Conservation (phyloP, 2,797 vertebrate genomes). For the Tragelaphus eurycerus region DNA sequence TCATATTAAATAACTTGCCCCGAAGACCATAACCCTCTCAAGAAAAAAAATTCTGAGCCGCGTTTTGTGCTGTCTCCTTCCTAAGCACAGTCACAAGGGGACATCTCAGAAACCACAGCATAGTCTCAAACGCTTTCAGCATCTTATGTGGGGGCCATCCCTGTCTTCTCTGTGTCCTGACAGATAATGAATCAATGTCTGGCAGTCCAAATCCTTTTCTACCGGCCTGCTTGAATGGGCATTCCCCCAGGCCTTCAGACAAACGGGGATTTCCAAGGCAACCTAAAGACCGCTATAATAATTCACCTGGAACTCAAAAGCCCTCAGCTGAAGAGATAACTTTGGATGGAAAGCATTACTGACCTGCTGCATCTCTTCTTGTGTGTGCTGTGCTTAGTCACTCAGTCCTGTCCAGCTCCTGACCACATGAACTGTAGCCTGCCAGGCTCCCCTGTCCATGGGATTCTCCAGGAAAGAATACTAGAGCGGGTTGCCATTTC, state of each 20-base stretch:
- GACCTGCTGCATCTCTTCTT: not conserved
- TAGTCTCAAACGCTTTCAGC: constrained; percentile 20
- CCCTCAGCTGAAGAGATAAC: constrained; percentile 30
- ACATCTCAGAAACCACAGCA: constrained; percentile 37
- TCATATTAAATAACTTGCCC: constrained; percentile 42
- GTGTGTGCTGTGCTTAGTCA: not conserved
- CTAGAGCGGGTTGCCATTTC: not conserved
- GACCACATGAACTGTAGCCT: not conserved
- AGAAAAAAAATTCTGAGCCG: constrained; percentile 30
- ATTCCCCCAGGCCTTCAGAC: not conserved
- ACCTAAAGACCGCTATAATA: constrained; percentile 34
- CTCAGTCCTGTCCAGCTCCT: not conserved
- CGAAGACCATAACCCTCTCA: not conserved
- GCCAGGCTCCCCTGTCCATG: not conserved
- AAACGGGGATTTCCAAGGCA: constrained; percentile 57
- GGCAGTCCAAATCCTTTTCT: constrained; percentile 31
- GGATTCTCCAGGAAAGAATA: not conserved
- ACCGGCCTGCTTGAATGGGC: not conserved
- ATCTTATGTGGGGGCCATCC: constrained; percentile 9
- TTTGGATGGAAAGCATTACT: constrained; percentile 2
- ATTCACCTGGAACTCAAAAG: constrained; percentile 56
- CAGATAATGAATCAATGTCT: constrained; percentile 54
- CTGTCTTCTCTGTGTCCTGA: constrained; percentile 25
- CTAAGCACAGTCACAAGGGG: constrained; percentile 1
- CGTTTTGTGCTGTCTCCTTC: not conserved